Base-by-base conservation (phyloP, 2,888 invertebrate genomes). In the Allygus modestus region DNA sequence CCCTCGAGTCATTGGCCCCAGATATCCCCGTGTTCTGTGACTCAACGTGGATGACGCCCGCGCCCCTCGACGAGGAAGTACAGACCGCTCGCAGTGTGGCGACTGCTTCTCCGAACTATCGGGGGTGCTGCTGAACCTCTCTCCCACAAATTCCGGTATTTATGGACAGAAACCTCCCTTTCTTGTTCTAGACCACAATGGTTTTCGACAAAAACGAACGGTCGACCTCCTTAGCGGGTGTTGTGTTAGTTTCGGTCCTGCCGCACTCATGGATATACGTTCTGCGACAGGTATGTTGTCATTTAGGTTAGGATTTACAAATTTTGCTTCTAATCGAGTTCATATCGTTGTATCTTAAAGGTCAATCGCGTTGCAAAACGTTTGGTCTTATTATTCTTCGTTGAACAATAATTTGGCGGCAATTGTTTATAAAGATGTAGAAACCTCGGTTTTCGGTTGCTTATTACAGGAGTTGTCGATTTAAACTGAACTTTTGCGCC, bases 151-250 rank as follows among this genome's bases (percentile, higher is more conserved):
- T 26, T 43, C 46, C 46, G 28, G 43, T 28, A 51, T 51, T 51
- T 73, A 43, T 28, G 77, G 51, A 51, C 28, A 65, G 65, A 65
- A 65, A 65, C 65, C 73, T 73, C 41, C 73, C 73, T 41, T 73
- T 46, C 51, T 77, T 77, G 77, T 51, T 58, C 46, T 54, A 17
- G 33, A 58, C 79, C 79, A 79, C 79, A 79, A 79, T 33, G 58
- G 54, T 58, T 77, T 46, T 77, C 46, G 17, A 43, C 77, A 77
- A 77, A 77, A 77, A 77, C 77, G 26, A 77, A 77, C 46, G 77
- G 77, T 77, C 51, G 77, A 77, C 77, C 77, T 51, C 46, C 51
- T 51, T 77, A 9, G 51, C 28, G 51, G 73, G 41, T 28, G n/a
- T 69, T 33, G 33, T 31, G 37, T 77, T 28, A 77, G 77, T 77